Percentiles rank a stretch among this genome's conserved stretches.
phyloP scores from a whole-genome alignment of 2,797 vertebrate species.

The Dendrocincla tyrannina region DNA sequence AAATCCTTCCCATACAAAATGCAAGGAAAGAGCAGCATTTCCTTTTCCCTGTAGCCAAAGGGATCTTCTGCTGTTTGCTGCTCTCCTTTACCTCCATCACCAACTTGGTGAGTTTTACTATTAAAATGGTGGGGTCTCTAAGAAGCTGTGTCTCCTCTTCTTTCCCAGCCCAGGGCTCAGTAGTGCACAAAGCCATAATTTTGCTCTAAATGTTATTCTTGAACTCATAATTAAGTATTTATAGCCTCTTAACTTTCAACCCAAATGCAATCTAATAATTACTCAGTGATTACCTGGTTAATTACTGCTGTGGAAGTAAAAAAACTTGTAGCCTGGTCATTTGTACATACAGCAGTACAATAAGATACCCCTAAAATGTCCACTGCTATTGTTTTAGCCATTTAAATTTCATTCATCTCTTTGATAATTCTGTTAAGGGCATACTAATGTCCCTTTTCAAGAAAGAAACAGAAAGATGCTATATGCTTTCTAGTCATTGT shows the following conservation, averaged over 20 bases:
- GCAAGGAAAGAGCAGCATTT: neutral
- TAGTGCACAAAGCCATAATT: neutral
- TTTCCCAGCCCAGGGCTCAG: neutral
- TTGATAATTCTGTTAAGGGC: neutral
- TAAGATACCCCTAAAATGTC: neutral
- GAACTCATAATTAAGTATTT: conserved; percentile 43
- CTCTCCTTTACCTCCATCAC: neutral
- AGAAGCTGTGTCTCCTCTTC: neutral
- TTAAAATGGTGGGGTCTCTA: neutral
- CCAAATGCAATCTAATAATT: conserved; percentile 2
- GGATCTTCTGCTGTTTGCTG: neutral
- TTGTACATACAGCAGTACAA: neutral
- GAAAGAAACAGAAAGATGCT: neutral
- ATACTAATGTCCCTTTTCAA: neutral
- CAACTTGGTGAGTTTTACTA: neutral
- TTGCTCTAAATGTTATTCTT: conserved; percentile 1
- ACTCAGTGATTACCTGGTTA: neutral
- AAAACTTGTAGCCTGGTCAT: neutral
- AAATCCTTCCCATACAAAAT: neutral
- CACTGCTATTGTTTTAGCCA: neutral
- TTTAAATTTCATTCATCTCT: neutral
- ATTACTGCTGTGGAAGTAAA: neutral
- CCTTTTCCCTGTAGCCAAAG: neutral
- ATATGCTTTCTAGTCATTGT: neutral
- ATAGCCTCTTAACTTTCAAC: conserved; percentile 24